Evolutionary conservation across 2,888 invertebrate genomes (phyloP), one percentile per base, ranked within the genome.

Genomic region (Dione vanillae): DNA sequence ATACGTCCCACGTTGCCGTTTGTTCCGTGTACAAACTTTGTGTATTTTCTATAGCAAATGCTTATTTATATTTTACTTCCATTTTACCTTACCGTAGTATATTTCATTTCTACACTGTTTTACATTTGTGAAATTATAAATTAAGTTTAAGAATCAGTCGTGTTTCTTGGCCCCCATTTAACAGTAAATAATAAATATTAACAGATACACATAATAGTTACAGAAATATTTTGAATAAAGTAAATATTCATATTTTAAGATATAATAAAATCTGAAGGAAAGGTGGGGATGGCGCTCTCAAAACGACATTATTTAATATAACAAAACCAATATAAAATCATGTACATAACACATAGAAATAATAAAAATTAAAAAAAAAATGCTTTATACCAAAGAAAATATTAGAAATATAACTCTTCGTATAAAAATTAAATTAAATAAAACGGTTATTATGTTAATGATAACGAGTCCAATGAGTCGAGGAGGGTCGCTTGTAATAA

Each of bases 1-100:
- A 65, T 41, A 43, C 52, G 20, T 52, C 52, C 65, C 41, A 65
- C 52, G 65, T 51, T 49, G 16, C 14, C 41, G 65, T 64, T 64
- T 64, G 51, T 64, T 64, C 64, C n/a, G 64, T 16, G 37, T 37
- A 45, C 37, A 14, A 20, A 19, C 64, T 51, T 51, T 51, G n/a
- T 61, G 27, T 45, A 6, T 37, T 51, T 49, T 40, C 64, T 64
- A 51, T 64, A 19, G 64, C 37, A 47, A 64, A 49, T 64, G 49
- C 16, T 49, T 49, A 64, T 51, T 64, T 47, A 14, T 51, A 51
- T 8, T 12, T 64, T 62, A 10, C 16, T 47, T 35, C 40, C 19
- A 40, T 9, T 49, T 35, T 51, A 19, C 3, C 5, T 64, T 19
- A 8, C 14, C 20, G 16, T 1, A 64, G 6, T 43, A 11, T 8